A percentile compares a stretch with the other conserved stretches of the same genome.
These are phyloP conservation scores for Fabriciana adippe DNA, from an alignment of 2,888 invertebrate species.

Conservation along the genomic window DNA sequence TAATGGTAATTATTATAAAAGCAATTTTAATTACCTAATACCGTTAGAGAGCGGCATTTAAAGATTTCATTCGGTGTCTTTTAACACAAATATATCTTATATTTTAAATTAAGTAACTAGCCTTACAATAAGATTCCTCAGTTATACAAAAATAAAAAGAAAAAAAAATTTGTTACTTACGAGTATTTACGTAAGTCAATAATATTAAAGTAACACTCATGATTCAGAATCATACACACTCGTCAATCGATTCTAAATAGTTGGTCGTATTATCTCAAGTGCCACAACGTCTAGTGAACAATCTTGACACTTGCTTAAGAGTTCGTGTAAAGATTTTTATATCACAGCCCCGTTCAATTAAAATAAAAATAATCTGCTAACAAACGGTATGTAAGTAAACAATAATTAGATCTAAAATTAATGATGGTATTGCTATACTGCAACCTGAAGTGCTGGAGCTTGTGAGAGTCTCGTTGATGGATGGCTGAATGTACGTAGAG, in stretches of 20 bases:
- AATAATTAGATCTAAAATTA: conserved; percentile 49
- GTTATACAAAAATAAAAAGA: background rate
- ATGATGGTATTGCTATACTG: conserved; percentile 40
- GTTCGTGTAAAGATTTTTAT: conserved; percentile 56
- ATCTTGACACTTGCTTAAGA: conserved; percentile 32
- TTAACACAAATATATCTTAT: background rate
- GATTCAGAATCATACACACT: conserved; percentile 25
- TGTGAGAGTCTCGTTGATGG: conserved; percentile 61
- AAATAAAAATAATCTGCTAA: conserved; percentile 46
- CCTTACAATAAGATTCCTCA: background rate
- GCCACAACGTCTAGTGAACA: conserved; percentile 34
- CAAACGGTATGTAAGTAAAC: conserved; percentile 58
- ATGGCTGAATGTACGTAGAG: conserved; percentile 58
- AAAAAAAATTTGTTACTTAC: background rate
- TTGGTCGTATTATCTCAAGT: conserved; percentile 31
- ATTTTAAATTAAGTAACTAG: conserved; percentile 8
- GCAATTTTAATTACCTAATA: conserved; percentile 23
- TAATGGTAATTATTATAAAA: conserved; percentile 52
- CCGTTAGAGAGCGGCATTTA: background rate
- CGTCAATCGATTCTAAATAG: conserved; percentile 19
- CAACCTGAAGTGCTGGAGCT: conserved; percentile 59
- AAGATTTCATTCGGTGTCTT: background rate
- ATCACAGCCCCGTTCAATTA: conserved; percentile 74
- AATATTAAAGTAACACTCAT: conserved; percentile 4
- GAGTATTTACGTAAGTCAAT: background rate